Evolutionary conservation across 1,140 invertebrate genomes (phyloP), one percentile per base, ranked within the genome.

Genomic region (Hirudo medicinalis): DNA sequence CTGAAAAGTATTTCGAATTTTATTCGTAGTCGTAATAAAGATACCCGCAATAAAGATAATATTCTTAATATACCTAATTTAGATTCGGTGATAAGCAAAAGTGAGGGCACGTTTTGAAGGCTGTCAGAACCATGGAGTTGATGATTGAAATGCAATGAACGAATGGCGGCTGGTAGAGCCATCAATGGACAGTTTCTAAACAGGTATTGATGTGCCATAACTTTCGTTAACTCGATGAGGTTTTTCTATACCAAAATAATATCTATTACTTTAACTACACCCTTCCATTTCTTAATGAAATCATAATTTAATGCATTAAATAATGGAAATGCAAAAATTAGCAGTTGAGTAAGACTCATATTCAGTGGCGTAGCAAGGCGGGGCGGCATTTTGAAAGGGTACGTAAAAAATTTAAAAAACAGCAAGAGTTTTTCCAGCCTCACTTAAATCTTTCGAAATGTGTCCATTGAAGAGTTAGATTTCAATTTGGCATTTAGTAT

Each of bases 101-200:
- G 57, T 11, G 57, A 63, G 13, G 22, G 29, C 22, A 63, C 57
- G 19, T 63, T 63, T 63, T 63, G 22, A 13, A 63, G 29, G 29
- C 57, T 63, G 19, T 63, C 57, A 63, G 57, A 63, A 13, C 57
- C 57, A 63, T 63, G 57, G 11, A 63, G 29, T 63, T 63, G 57
- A 22, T 63, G 22, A 15, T 63, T 63, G 20, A 63, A 63, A 63
- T 63, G 57, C 29, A 63, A 63, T 20, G 57, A 63, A 63, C 29
- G 57, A 5, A 63, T 32, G 19, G 57, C 57, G 19, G 57, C 57
- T 13, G 57, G 57, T 32, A 63, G 29, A 25, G 57, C 57, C 29
- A 25, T 63, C 15, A 63, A 63, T 13, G 22, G 29, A 13, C 29
- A 32, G 8, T 63, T 20, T 63, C 19, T 32, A 63, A 63, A 63